phyloP scores from a whole-genome alignment of 1,140 invertebrate genomes.

The Danaus plexippus region DNA sequence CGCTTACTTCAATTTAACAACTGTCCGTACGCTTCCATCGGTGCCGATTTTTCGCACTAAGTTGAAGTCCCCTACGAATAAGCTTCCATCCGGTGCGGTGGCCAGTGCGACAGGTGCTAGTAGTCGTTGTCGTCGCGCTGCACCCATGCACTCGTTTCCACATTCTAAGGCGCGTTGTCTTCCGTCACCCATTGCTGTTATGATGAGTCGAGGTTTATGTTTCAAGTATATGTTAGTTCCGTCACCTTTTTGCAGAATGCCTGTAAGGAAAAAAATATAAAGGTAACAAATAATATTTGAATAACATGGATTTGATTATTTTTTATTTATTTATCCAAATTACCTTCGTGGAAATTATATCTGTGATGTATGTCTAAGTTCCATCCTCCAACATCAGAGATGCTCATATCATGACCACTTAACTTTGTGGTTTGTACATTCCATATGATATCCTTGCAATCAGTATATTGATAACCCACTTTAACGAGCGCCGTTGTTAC shows the following conservation, averaged over 20 bases:
- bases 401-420: constrained; percentile 96
- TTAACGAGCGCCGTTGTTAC: constrained; percentile 93
- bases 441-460: constrained; percentile 95
- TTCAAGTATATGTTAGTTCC: constrained; percentile 97
- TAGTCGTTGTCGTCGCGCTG: constrained; percentile 85
- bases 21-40: constrained; percentile 88
- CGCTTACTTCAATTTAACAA: constrained; percentile 91
- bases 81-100: constrained; percentile 91
- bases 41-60: constrained; percentile 91
- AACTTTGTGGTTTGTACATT: constrained; percentile 95
- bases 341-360: constrained; percentile 97
- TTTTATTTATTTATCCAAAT: constrained; percentile 2
- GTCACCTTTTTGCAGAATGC: constrained; percentile 97
- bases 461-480: constrained; percentile 95
- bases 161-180: constrained; percentile 89
- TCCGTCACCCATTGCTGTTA: constrained; percentile 95
- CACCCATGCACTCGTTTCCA: constrained; percentile 83
- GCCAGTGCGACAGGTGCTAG: constrained; percentile 93
- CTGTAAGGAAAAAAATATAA: constrained; percentile 54
- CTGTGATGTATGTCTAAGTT: constrained; percentile 97
- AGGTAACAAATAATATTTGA: too few relatives aligned
- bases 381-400: constrained; percentile 96
- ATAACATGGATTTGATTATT: not conserved
- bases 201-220: constrained; percentile 91
- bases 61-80: constrained; percentile 97